Percentiles rank a stretch among this genome's conserved stretches.
These are phyloP conservation scores for Macquaria ambigua DNA, from an alignment of 2,113 vertebrate species.

Conservation along the genomic window DNA sequence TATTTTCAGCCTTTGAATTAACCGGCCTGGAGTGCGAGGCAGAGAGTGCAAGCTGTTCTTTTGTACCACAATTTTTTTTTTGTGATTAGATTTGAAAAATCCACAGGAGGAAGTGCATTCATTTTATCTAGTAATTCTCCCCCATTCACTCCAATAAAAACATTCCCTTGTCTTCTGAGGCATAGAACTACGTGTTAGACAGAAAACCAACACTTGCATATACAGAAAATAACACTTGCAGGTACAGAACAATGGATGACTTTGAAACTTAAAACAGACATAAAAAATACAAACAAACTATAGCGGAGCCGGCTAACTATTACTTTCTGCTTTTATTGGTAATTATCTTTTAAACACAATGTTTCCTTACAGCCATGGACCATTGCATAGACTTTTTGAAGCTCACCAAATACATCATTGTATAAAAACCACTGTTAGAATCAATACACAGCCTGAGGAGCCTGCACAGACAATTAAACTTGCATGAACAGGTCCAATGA, in stretches of 20 bases:
- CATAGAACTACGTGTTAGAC: neutral
- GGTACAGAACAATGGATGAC: neutral
- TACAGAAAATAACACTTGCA: constrained; percentile 1
- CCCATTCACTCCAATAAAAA: constrained; percentile 21
- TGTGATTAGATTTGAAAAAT: constrained; percentile 46
- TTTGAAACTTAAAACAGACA: neutral
- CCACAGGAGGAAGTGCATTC: neutral
- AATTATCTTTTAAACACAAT: neutral
- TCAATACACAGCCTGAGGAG: constrained; percentile 40
- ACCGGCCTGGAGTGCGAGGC: neutral
- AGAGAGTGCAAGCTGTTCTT: constrained; percentile 23
- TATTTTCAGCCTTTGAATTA: constrained; percentile 48
- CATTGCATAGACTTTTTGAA: neutral
- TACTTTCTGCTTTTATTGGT: neutral
- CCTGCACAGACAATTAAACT: constrained; percentile 42
- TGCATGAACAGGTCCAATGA: constrained; percentile 20
- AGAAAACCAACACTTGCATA: neutral
- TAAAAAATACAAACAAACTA: neutral
- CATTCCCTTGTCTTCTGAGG: neutral
- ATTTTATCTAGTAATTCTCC: neutral
- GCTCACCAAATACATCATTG: constrained; percentile 16
- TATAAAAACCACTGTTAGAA: constrained; percentile 24
- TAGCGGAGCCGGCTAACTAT: neutral
- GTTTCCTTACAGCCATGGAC: neutral
- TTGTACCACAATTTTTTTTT: neutral